Percentiles rank a stretch among this genome's conserved stretches.
phyloP scores from a whole-genome alignment of 1,140 invertebrate genomes.

The Brachystomella parvula region DNA sequence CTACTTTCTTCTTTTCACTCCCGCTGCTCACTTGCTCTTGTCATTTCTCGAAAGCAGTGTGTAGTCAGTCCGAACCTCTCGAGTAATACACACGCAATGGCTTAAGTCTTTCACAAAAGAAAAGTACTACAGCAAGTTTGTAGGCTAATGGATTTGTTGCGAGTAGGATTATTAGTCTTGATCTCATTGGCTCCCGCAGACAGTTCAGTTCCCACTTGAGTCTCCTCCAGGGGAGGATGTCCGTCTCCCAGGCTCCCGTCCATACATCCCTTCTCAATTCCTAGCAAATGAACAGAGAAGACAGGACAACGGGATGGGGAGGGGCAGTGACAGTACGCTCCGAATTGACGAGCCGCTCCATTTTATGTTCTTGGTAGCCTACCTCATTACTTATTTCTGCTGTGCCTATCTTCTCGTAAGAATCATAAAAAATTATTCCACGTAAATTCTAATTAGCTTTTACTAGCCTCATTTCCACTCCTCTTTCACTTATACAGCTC shows the following conservation, averaged over 20 bases:
- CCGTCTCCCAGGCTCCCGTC: neutral
- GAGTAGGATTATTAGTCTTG: too few relatives aligned
- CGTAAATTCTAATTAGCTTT: neutral
- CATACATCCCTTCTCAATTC: too few relatives aligned
- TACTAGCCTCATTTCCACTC: neutral
- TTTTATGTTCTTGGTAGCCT: constrained; percentile 13
- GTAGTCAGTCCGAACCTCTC: too few relatives aligned
- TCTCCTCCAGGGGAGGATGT: neutral
- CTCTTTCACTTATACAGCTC: neutral
- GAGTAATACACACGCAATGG: too few relatives aligned
- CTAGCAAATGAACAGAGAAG: neutral
- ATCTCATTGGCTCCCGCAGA: too few relatives aligned
- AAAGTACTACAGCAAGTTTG: too few relatives aligned
- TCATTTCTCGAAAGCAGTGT: too few relatives aligned
- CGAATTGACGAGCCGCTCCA: constrained; percentile 15
- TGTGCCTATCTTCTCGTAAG: constrained; percentile 16
- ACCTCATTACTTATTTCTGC: constrained; percentile 17
- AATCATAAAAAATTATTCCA: neutral
- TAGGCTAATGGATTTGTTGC: too few relatives aligned
- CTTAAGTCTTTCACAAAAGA: too few relatives aligned
- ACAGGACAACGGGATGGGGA: neutral
- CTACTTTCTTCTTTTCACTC: too few relatives aligned
- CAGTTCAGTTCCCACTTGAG: too few relatives aligned
- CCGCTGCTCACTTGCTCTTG: too few relatives aligned
- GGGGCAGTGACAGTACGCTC: constrained; percentile 13